These are phyloP conservation scores for Tanaodytes sp. DNA, from an alignment of 2,888 invertebrate genomes.

Conservation along the genomic window DNA sequence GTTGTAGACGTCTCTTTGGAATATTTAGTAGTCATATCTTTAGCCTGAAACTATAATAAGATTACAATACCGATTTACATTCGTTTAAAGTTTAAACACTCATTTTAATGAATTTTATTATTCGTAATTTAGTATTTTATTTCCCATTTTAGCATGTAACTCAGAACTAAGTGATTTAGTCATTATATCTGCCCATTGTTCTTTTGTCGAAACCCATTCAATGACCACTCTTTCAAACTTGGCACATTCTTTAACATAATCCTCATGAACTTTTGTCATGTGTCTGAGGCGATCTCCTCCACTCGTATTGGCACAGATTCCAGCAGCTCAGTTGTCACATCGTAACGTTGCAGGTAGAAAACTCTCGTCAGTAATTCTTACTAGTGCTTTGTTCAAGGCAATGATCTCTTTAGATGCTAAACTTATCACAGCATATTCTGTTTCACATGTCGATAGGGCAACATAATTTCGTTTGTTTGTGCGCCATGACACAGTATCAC, in stretches of 20 bases:
- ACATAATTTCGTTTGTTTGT: neutral
- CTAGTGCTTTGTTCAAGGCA: neutral
- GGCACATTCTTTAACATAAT: too few species aligned
- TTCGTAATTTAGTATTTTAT: neutral
- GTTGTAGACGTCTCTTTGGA: too few species aligned
- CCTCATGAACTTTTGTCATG: too few species aligned
- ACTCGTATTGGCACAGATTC: neutral
- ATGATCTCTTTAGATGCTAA: neutral
- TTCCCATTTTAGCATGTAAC: neutral
- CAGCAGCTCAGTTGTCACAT: slow-evolving; percentile 9
- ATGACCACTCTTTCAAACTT: neutral
- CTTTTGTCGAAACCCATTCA: neutral
- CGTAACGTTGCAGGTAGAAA: slow-evolving; percentile 30
- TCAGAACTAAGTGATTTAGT: neutral
- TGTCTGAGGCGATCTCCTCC: neutral
- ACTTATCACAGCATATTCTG: neutral
- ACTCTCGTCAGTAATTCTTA: neutral
- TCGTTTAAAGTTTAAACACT: too few species aligned
- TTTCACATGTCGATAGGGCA: neutral
- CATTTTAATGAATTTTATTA: too few species aligned
- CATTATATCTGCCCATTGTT: slow-evolving; percentile 1
- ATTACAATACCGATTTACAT: too few species aligned
- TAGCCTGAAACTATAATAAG: neutral
- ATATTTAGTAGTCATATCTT: too few species aligned
- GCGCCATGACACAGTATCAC: neutral